Evolutionary conservation across 2,888 invertebrate genomes (phyloP), one percentile per base, ranked within the genome.

Genomic region (Caenorhabditis imperialis): DNA sequence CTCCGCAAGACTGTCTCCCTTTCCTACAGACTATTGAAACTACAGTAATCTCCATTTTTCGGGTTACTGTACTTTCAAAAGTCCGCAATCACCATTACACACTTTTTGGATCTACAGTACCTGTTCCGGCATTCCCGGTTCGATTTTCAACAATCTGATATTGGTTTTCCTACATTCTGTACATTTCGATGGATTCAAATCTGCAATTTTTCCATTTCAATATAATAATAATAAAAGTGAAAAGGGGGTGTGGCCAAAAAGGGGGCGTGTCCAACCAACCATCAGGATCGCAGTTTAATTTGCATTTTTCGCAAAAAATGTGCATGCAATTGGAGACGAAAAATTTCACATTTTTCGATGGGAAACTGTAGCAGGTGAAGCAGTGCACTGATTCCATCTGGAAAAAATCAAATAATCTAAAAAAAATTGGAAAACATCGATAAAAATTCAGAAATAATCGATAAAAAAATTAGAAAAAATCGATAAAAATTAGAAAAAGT

Each of bases 321-420:
- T 67, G 67, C 67, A 70, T 71, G 30, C 61, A 71, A 18, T 62
- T 71, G 4, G 55, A 44, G 23, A 71, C 37, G 20, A 50, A 71
- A 27, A 71, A 71, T 8, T 61, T 50, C 23, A 62, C 8, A 0
- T 48, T n/a, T 45, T 50, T 61, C 22, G 70, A 70, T 14, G 70
- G 70, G 18, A 70, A 70, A 12, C 35, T 22, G 40, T 42, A 61
- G 37, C 70, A 70, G 4, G 25, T 47, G 48, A 35, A 70, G 45
- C 70, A 70, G 50, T 70, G 70, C 8, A 70, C 54, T 3, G 60
- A 47, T 40, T 70, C 61, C 70, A 69, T 69, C n/a, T 37, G 20
- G 14, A 42, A 6, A 42, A 42, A 27, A n/a, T 16, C n/a, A 35
- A 48, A 48, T 5, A 10, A 10, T n/a, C 20, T 27, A 23, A 25